Evolutionary conservation across 2,113 vertebrate genomes (phyloP).

Genomic region (Phylloscopus whistleri): DNA sequence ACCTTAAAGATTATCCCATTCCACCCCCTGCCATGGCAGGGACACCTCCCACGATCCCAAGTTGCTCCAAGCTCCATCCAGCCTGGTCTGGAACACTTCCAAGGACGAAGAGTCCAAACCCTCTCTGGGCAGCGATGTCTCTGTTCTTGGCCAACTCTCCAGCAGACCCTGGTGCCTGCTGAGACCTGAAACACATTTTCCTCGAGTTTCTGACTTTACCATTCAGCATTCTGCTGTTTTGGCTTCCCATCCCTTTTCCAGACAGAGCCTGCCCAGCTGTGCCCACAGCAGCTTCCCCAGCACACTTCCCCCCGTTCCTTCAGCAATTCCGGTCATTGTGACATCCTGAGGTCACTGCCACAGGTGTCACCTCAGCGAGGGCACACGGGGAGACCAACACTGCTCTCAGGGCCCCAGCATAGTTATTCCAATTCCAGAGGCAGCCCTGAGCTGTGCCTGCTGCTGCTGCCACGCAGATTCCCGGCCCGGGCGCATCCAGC

Average conservation of each 20-base stretch:
- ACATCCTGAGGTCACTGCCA: neutral
- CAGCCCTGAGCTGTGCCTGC: conserved; percentile 18
- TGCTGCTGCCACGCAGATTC: neutral
- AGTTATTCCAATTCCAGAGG: neutral
- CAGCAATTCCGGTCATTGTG: neutral
- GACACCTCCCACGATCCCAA: neutral
- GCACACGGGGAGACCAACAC: neutral
- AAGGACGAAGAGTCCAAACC: neutral
- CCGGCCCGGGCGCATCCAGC: neutral
- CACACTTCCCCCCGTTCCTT: rapidly evolving
- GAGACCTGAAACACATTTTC: neutral
- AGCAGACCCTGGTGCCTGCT: neutral
- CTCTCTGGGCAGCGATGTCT: rapidly evolving
- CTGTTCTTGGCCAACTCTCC: neutral
- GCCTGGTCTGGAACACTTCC: neutral
- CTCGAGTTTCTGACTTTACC: neutral
- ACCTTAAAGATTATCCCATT: rapidly evolving
- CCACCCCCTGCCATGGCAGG: neutral
- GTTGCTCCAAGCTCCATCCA: rapidly evolving
- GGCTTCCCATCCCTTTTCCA: neutral
- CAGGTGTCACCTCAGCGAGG: neutral
- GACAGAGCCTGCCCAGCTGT: neutral
- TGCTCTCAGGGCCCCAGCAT: neutral
- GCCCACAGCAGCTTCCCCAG: neutral
- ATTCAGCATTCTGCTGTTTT: neutral